Conservation (phyloP, 2,113 vertebrate species). For the Tragelaphus scriptus region DNA sequence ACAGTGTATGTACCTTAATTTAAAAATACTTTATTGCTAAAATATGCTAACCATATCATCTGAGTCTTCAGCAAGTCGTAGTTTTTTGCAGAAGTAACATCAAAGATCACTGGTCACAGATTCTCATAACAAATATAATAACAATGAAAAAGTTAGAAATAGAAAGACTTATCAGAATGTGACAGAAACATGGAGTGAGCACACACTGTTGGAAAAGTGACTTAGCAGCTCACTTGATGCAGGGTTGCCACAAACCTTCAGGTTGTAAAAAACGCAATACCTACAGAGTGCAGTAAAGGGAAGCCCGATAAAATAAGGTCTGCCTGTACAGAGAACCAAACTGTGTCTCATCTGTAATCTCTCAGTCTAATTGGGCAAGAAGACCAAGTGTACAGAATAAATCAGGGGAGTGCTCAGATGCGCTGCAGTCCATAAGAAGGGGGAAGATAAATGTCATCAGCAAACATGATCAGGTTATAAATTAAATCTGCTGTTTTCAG, state of each 20-base stretch:
- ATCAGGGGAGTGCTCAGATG: neutral
- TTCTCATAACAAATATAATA: neutral
- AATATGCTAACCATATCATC: neutral
- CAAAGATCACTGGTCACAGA: neutral
- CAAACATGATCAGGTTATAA: neutral
- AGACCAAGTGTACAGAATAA: neutral
- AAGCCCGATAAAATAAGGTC: neutral
- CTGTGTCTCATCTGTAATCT: neutral
- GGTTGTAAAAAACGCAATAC: neutral
- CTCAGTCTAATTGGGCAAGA: neutral
- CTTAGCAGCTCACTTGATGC: neutral
- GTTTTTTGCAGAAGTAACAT: neutral
- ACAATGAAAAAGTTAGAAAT: neutral
- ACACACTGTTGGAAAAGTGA: neutral
- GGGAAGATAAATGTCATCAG: neutral
- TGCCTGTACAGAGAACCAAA: neutral
- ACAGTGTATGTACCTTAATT: neutral
- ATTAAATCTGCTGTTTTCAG: neutral
- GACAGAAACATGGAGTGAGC: neutral
- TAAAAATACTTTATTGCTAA: neutral
- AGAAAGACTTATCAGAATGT: neutral
- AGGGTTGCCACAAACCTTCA: neutral
- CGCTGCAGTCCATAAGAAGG: neutral
- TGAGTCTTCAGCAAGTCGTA: neutral
- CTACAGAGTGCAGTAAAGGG: neutral